A percentile compares a stretch with the other conserved stretches of the same genome.
Conservation (phyloP, 2,888 invertebrate genomes). For the Ophioninae sp. region DNA sequence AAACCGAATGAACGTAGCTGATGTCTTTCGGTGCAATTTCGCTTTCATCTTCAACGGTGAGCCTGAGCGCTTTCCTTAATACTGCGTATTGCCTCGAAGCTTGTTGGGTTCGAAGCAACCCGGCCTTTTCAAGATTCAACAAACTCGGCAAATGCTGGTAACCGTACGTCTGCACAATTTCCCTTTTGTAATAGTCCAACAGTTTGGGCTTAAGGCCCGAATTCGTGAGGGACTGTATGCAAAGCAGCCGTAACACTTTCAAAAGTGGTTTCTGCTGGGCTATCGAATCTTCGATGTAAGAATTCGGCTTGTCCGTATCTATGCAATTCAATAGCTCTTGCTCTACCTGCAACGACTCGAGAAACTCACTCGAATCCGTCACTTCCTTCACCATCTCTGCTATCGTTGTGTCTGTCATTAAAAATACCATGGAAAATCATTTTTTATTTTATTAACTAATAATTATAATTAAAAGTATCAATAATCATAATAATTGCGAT, state of each 20-base stretch:
- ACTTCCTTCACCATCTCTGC: constrained; percentile 96
- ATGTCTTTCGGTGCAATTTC: constrained; percentile 93
- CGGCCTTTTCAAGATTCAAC: constrained; percentile 93
- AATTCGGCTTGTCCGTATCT: constrained; percentile 93
- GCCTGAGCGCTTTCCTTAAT: constrained; percentile 89
- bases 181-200: constrained; percentile 87
- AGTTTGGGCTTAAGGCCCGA: constrained; percentile 96
- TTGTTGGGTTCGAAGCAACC: constrained; percentile 89
- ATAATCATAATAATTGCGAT: no score
- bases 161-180: constrained; percentile 93
- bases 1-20: constrained; percentile 95
- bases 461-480: no score
- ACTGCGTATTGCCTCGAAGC: constrained; percentile 88
- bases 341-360: constrained; percentile 91
- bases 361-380: constrained; percentile 88
- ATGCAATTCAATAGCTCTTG: constrained; percentile 96
- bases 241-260: constrained; percentile 93
- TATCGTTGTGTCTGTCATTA: constrained; percentile 90
- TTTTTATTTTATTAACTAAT: no score
- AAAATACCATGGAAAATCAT: neutral
- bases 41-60: constrained; percentile 94
- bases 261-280: constrained; percentile 91
- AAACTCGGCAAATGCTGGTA: constrained; percentile 91
- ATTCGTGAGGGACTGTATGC: constrained; percentile 95
- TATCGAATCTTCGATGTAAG: constrained; percentile 96